phyloP scores from a whole-genome alignment of 2,888 invertebrate species.

The Chrysopilus asiliformis region DNA sequence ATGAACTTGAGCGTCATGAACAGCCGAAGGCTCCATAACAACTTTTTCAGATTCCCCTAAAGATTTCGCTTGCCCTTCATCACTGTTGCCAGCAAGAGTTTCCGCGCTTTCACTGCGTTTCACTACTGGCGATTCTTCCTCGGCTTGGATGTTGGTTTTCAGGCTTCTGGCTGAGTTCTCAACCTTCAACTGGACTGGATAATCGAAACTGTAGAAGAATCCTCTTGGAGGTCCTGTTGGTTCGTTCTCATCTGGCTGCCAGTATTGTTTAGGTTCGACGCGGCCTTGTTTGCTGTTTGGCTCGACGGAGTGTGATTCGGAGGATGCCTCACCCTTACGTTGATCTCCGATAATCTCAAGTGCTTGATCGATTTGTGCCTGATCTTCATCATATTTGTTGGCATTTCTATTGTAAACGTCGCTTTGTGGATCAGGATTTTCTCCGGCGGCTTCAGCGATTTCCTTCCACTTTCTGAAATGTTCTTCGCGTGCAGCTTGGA shows the following conservation, averaged over 20 bases:
- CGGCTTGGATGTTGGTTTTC: not conserved
- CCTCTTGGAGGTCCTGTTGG: slow-evolving; percentile 47
- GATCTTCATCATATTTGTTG: slow-evolving; percentile 12
- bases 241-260: slow-evolving; percentile 32
- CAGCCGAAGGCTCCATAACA: slow-evolving; percentile 19
- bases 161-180: not conserved
- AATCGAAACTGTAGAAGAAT: slow-evolving; percentile 58
- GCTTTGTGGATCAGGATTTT: slow-evolving; percentile 36
- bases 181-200: slow-evolving; percentile 42
- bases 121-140: not conserved
- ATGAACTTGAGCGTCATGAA: slow-evolving; percentile 29
- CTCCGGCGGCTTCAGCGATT: slow-evolving; percentile 43
- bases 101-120: slow-evolving; percentile 3
- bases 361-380: slow-evolving; percentile 12
- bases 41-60: slow-evolving; percentile 5
- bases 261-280: slow-evolving; percentile 11
- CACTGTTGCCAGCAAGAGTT: slow-evolving; percentile 4
- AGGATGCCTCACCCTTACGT: slow-evolving; percentile 5
- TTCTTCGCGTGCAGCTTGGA: slow-evolving; percentile 52
- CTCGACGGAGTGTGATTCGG: slow-evolving; percentile 6
- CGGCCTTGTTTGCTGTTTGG: not conserved
- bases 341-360: slow-evolving; percentile 11
- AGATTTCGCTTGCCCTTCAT: too few relatives aligned
- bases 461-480: slow-evolving; percentile 55
- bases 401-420: slow-evolving; percentile 12